A percentile compares a stretch with the other conserved stretches of the same genome.
These are phyloP conservation scores for Alcis repandata DNA, from an alignment of 2,888 invertebrate species.

Conservation along the genomic window DNA sequence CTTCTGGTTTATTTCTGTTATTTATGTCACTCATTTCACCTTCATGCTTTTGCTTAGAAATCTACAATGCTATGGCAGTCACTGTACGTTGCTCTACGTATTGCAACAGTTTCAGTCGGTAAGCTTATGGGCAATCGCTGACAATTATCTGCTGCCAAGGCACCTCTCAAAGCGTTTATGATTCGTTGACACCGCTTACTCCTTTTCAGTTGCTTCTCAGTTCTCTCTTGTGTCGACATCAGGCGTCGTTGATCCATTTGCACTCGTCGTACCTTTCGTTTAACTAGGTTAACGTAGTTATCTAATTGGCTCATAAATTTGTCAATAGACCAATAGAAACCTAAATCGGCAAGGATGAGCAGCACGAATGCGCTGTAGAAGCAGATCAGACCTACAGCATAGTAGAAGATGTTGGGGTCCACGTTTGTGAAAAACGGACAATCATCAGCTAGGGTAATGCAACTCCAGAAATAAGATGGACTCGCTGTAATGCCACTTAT, in stretches of 20 bases:
- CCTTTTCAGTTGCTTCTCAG: conserved; percentile 65
- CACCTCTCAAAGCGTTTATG: conserved; percentile 61
- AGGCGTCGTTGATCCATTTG: conserved; percentile 66
- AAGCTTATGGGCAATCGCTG: conserved; percentile 42
- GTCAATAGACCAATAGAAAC: conserved; percentile 72
- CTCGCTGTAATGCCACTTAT: conserved; percentile 42
- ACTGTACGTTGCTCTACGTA: conserved; percentile 48
- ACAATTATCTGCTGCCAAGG: conserved; percentile 48
- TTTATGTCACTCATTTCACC: not conserved
- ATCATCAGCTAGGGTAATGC: conserved; percentile 66
- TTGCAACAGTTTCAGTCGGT: conserved; percentile 29
- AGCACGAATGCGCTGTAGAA: conserved; percentile 68
- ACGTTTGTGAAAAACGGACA: conserved; percentile 66
- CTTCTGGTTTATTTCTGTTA: not conserved
- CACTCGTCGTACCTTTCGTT: conserved; percentile 65
- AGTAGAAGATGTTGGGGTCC: conserved; percentile 70
- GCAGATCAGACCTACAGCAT: conserved; percentile 59
- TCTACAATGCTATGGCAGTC: conserved; percentile 50
- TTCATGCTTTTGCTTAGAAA: conserved; percentile 28
- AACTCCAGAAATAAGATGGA: conserved; percentile 71
- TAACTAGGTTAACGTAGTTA: conserved; percentile 64
- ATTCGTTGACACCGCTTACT: conserved; percentile 61
- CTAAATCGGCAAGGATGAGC: conserved; percentile 66
- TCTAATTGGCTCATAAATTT: conserved; percentile 65
- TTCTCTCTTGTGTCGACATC: conserved; percentile 65